Percentiles rank a stretch among this genome's conserved stretches.
These are phyloP conservation scores for Heliothis subflexa DNA, from an alignment of 1,140 invertebrate genomes.

Conservation along the genomic window DNA sequence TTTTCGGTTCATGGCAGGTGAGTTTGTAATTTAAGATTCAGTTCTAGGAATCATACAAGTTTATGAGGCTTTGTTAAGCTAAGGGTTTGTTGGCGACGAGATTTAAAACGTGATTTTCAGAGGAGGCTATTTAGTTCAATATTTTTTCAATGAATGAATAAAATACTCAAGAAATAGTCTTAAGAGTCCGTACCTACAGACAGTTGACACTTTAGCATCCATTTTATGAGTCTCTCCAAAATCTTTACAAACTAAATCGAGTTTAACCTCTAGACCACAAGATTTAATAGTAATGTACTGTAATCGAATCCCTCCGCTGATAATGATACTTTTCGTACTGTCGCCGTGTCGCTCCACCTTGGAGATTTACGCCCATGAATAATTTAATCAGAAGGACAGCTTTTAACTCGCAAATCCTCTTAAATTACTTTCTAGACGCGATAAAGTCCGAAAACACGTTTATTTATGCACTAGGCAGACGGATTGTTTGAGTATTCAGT, in stretches of 20 bases:
- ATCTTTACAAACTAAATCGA: not conserved
- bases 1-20: too few relatives aligned
- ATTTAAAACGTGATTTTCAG: too few relatives aligned
- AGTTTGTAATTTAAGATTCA: too few relatives aligned
- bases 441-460: slow-evolving; percentile 35
- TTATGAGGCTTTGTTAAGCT: too few relatives aligned
- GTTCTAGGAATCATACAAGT: too few relatives aligned
- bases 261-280: not conserved
- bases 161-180: too few relatives aligned
- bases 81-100: too few relatives aligned
- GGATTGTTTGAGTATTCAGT: not conserved
- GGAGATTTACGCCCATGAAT: slow-evolving; percentile 12
- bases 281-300: not conserved
- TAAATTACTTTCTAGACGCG: slow-evolving; percentile 32
- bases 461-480: slow-evolving; percentile 32
- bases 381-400: slow-evolving; percentile 23
- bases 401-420: slow-evolving; percentile 40
- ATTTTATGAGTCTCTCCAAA: too few relatives aligned
- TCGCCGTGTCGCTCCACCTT: slow-evolving; percentile 1
- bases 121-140: too few relatives aligned
- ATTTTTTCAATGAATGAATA: too few relatives aligned
- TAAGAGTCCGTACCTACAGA: too few relatives aligned
- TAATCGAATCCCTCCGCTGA: not conserved
- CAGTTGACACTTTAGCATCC: too few relatives aligned
- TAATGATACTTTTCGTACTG: slow-evolving; percentile 6